Base-by-base conservation (phyloP, 2,113 vertebrate genomes). In the Aptenodytes patagonicus region DNA sequence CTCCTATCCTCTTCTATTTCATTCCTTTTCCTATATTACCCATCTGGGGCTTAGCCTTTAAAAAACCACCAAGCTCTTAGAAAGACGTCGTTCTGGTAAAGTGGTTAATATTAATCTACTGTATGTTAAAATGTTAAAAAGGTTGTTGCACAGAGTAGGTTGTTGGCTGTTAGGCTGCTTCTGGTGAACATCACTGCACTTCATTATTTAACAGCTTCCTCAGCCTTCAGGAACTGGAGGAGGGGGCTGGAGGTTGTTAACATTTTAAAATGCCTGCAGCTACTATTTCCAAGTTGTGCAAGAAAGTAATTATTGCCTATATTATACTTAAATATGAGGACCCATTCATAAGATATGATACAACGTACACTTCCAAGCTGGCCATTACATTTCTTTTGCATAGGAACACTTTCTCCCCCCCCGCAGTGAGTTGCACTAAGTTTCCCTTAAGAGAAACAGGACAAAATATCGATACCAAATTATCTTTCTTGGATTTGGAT, bases 131-230 rank as follows among this genome's bases (percentile, higher is more conserved):
- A 90, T 28, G 34, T 42, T 42, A 16, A 42, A 42, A 42, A 42
- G 42, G 42, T 42, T 42, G 42, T 57, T 36, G 10, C 66, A 88
- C n/a, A 40, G 42, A 84, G 57, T 7, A 57, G 21, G 44, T 86
- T 88, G 75, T 0, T 83, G 91, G 90, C 90, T 83, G 52, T 36
- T 72, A 55, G 62, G 38, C 28, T 83, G 68, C 61, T 90, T 29
- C 94, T 92, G 85, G 70, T 29, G 2, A 92, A 69, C 66, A 81
- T 46, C 51, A 54, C 61, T 11, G 16, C 75, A 86, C 62, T 93
- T 83, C 92, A 77, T 76, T 92, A 92, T 61, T 95, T 86, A 95
- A 92, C 82, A 87, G 91, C 73, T 57, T 92, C 73, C 75, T 70
- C 84, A 75, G 78, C 57, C 51, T 79, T 76, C 71, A 91, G 69